A percentile compares a stretch with the other conserved stretches of the same genome.
These are phyloP conservation scores for Mylabris phalerata DNA, from an alignment of 1,140 invertebrate genomes.

Conservation along the genomic window DNA sequence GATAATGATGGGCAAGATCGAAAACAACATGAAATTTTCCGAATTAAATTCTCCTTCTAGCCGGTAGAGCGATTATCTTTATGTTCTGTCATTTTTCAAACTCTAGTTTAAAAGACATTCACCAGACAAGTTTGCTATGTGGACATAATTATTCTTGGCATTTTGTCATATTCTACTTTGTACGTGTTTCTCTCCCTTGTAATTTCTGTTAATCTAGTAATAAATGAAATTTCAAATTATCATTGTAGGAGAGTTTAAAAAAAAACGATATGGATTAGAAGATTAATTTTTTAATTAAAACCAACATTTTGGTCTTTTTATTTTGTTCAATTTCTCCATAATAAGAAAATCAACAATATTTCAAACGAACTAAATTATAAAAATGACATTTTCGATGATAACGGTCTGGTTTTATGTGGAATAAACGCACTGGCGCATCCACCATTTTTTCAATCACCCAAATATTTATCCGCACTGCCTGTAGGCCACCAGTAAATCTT, in stretches of 20 bases:
- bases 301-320: too few relatives aligned
- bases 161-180: slow-evolving; percentile 13
- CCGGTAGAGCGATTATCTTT: slow-evolving; percentile 27
- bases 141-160: slow-evolving; percentile 26
- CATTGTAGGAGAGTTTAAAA: too few relatives aligned
- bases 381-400: neutral
- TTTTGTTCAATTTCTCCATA: too few relatives aligned
- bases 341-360: too few relatives aligned
- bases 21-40: slow-evolving; percentile 19
- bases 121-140: slow-evolving; percentile 23
- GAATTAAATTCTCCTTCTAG: slow-evolving; percentile 24
- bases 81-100: slow-evolving; percentile 26
- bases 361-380: too few relatives aligned
- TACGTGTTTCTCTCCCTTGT: neutral
- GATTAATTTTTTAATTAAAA: too few relatives aligned
- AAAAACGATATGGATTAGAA: too few relatives aligned
- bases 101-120: slow-evolving; percentile 24
- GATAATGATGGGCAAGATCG: neutral
- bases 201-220: slow-evolving; percentile 6
- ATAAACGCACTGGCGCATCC: too few relatives aligned
- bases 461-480: too few relatives aligned
- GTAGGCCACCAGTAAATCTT: neutral
- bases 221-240: slow-evolving; percentile 19
- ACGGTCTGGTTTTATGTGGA: too few relatives aligned
- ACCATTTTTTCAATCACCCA: too few relatives aligned